These are phyloP conservation scores for Chaetogeoica ovagalla DNA, from an alignment of 2,888 invertebrate genomes.

Conservation along the genomic window DNA sequence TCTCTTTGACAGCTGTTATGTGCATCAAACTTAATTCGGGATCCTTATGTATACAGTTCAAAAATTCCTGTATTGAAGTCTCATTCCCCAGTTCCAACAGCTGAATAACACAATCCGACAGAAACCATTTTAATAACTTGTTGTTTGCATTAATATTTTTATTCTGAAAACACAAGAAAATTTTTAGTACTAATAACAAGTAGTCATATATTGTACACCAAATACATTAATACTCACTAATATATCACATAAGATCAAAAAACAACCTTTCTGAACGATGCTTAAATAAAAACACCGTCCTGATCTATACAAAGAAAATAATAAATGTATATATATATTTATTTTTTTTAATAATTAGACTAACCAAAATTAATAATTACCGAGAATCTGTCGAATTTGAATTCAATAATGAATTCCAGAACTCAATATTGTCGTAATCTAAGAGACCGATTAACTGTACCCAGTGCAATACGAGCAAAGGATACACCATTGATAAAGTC, in stretches of 20 bases:
- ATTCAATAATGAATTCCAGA: constrained; percentile 42
- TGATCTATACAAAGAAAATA: background rate
- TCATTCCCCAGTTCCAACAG: constrained; percentile 52
- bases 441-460: constrained; percentile 44
- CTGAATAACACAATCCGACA: constrained; percentile 46
- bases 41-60: constrained; percentile 48
- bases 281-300: constrained; percentile 36
- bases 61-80: constrained; percentile 41
- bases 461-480: constrained; percentile 42
- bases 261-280: constrained; percentile 46
- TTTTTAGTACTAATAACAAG: background rate
- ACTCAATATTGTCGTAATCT: constrained; percentile 39
- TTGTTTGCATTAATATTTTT: constrained; percentile 39
- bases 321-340: background rate
- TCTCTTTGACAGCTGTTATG: constrained; percentile 45
- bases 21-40: constrained; percentile 49
- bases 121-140: constrained; percentile 40
- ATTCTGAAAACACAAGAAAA: constrained; percentile 22
- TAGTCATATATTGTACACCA: background rate
- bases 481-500: constrained; percentile 42
- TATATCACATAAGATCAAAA: constrained; percentile 44
- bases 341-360: background rate
- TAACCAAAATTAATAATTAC: constrained; percentile 13
- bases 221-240: constrained; percentile 15
- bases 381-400: constrained; percentile 20